Conservation (phyloP, 1,140 invertebrate species). For the Tetraneura akinire region DNA sequence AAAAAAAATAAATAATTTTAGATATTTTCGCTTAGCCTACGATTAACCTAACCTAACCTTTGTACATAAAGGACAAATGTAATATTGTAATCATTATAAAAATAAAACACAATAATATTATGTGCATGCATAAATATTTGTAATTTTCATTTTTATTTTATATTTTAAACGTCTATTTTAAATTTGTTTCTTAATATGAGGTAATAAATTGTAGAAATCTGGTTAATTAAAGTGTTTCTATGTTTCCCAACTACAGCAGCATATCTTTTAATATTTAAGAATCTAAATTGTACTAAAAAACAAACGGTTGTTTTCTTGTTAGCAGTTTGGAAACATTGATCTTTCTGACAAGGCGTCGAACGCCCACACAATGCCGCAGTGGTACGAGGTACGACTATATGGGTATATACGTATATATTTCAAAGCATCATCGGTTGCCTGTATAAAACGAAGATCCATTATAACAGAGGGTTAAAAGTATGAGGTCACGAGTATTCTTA, state of each 20-base stretch:
- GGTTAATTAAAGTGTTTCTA: background rate
- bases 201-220: too few species aligned
- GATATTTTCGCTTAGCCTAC: too few species aligned
- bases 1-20: too few species aligned
- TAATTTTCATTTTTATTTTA: too few species aligned
- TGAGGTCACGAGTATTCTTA: slow-evolving; percentile 44
- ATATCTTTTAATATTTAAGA: background rate
- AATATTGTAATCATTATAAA: too few species aligned
- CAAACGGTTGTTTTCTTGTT: slow-evolving; percentile 41
- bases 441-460: background rate
- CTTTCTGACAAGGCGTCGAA: slow-evolving; percentile 44
- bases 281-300: background rate
- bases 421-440: slow-evolving; percentile 6
- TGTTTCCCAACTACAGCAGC: background rate
- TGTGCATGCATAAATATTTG: too few species aligned
- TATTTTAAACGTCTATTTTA: background rate
- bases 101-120: too few species aligned
- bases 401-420: background rate
- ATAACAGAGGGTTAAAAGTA: slow-evolving; percentile 27
- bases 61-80: too few species aligned
- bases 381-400: background rate
- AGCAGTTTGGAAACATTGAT: slow-evolving; percentile 43
- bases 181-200: background rate
- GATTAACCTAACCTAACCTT: too few species aligned
- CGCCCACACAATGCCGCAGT: slow-evolving; percentile 31